phyloP scores from a whole-genome alignment of 30 jellyfish, hydroid and myxozoan species.

The Chrysaora quinquecirrha region DNA sequence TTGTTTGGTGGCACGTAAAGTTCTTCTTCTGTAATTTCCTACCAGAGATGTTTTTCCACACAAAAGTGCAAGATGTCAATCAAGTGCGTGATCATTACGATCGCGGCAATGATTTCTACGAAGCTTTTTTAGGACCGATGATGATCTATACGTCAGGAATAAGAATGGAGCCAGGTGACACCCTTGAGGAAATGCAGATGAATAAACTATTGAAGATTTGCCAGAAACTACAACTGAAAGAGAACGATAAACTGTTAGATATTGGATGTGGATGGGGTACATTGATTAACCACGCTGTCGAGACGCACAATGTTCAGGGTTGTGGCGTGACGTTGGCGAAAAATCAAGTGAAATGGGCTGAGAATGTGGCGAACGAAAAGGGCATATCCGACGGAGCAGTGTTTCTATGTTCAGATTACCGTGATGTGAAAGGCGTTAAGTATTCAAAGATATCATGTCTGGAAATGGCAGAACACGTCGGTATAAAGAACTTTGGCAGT shows the following conservation, averaged over 20 bases:
- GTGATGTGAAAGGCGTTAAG: constrained; percentile 75
- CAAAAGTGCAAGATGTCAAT: constrained; percentile 69
- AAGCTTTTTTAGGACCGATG: constrained; percentile 76
- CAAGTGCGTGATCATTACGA: constrained; percentile 94
- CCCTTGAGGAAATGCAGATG: constrained; percentile 86
- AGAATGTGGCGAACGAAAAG: constrained; percentile 49
- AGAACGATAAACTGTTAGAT: constrained; percentile 69
- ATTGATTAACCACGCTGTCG: constrained; percentile 84
- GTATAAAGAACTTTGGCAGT: constrained; percentile 77
- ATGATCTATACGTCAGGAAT: constrained; percentile 92
- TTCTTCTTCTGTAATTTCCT: constrained; percentile 79
- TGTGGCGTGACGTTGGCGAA: constrained; percentile 82
- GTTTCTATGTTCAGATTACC: constrained; percentile 80
- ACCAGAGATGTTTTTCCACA: constrained; percentile 87
- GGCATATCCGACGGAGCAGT: constrained; percentile 54
- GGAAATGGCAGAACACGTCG: constrained; percentile 98
- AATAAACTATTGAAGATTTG: constrained; percentile 80
- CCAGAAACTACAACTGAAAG: constrained; percentile 64
- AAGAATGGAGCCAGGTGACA: constrained; percentile 43
- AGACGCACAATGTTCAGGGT: constrained; percentile 68
- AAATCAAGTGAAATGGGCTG: constrained; percentile 86
- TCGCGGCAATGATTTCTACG: constrained; percentile 96
- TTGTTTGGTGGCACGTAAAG: constrained; percentile 93
- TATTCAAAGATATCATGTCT: constrained; percentile 90
- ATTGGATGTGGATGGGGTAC: constrained; percentile 99